phyloP scores from a whole-genome alignment of 2,888 invertebrate genomes.

The Eupelmus urozonus region DNA sequence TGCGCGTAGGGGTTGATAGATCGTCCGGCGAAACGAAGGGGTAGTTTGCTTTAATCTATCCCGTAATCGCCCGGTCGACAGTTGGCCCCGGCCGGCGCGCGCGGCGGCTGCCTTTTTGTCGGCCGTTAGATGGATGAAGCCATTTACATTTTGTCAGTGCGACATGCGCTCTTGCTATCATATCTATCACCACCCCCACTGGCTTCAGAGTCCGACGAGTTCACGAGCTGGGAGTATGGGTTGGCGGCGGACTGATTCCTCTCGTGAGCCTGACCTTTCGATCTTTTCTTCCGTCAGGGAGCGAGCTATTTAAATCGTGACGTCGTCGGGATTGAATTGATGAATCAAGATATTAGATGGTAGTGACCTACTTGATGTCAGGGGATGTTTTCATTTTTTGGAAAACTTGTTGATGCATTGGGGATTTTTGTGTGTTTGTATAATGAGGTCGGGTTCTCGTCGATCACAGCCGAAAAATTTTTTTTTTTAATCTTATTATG shows the following conservation, averaged over 20 bases:
- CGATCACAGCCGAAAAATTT: too few relatives aligned
- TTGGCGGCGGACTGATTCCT: background rate
- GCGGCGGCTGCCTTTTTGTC: conserved; percentile 75
- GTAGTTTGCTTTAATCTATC: conserved; percentile 77
- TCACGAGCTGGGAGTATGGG: background rate
- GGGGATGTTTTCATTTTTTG: too few relatives aligned
- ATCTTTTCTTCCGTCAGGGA: background rate
- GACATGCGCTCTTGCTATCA: conserved; percentile 76
- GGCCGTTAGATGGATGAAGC: conserved; percentile 75
- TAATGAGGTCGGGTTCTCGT: too few relatives aligned
- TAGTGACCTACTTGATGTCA: background rate
- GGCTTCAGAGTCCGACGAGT: background rate
- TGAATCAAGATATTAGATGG: background rate
- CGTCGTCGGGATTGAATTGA: background rate
- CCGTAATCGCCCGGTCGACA: conserved; percentile 77
- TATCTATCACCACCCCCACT: conserved; percentile 73
- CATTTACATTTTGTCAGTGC: conserved; percentile 78
- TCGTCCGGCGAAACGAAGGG: conserved; percentile 76
- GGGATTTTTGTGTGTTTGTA: too few relatives aligned
- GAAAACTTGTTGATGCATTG: too few relatives aligned
- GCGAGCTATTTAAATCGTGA: background rate
- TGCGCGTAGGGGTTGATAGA: conserved; percentile 74
- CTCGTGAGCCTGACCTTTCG: background rate
- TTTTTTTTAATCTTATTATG: too few relatives aligned
- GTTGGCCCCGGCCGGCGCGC: conserved; percentile 69